Conservation (phyloP, 2,113 vertebrate species). For the Azemiops feae region DNA sequence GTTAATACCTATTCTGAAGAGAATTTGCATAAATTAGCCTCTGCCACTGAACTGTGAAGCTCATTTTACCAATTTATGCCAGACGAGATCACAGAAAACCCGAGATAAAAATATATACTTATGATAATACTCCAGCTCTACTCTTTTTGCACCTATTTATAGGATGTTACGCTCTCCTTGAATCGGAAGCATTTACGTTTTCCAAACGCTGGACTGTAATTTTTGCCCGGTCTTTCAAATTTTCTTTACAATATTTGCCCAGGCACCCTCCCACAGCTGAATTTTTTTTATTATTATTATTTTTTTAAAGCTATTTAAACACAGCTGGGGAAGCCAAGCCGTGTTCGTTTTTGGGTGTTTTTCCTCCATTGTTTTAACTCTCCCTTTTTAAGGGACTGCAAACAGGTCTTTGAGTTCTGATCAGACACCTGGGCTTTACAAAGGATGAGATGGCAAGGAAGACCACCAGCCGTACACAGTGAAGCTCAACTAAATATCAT, state of each 20-base stretch:
- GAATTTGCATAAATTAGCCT: constrained; percentile 66
- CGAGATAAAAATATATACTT: constrained; percentile 33
- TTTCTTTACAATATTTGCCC: not conserved
- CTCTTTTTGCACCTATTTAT: not conserved
- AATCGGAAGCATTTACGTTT: constrained; percentile 48
- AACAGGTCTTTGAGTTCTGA: not conserved
- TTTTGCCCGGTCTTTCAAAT: constrained; percentile 25
- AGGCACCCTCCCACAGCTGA: not conserved
- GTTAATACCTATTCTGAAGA: constrained; percentile 60
- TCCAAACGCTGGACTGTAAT: not conserved
- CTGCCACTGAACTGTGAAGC: constrained; percentile 35
- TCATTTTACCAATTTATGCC: constrained; percentile 51
- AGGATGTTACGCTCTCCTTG: constrained; percentile 24
- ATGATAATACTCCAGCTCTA: constrained; percentile 35
- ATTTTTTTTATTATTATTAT: not conserved
- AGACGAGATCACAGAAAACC: constrained; percentile 42
- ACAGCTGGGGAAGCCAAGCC: not conserved
- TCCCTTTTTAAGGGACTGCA: not conserved
- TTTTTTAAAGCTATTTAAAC: not conserved
- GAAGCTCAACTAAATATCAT: not conserved
- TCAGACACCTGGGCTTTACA: constrained; percentile 6
- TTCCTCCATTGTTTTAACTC: not conserved
- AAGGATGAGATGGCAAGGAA: not conserved
- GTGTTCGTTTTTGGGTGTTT: not conserved
- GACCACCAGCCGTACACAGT: not conserved